A percentile compares a stretch with the other conserved stretches of the same genome.
phyloP scores from a whole-genome alignment of 2,113 vertebrate genomes.

The human region GRCh38 chr12:90520501-90521000 shows the following conservation, averaged over 20 bases:
- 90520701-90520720: not conserved
- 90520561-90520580: not conserved
- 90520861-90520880: not conserved
- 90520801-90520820: not conserved
- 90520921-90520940: not conserved
- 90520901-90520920: not conserved
- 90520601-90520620: not conserved
- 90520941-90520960: not conserved
- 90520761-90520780: not conserved
- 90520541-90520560: not conserved
- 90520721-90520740: not conserved
- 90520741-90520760: not conserved
- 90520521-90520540: not conserved
- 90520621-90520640: not conserved
- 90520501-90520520: not conserved
- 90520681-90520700: not conserved
- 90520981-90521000: not conserved
- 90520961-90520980: not conserved
- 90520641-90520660: not conserved
- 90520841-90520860: not conserved
- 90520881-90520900: not conserved
- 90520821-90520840: not conserved
- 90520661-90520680: not conserved
- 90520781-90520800: not conserved
- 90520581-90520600: not conserved